phyloP scores from a whole-genome alignment of 2,888 invertebrate genomes.

The Corythucha ciliata region DNA sequence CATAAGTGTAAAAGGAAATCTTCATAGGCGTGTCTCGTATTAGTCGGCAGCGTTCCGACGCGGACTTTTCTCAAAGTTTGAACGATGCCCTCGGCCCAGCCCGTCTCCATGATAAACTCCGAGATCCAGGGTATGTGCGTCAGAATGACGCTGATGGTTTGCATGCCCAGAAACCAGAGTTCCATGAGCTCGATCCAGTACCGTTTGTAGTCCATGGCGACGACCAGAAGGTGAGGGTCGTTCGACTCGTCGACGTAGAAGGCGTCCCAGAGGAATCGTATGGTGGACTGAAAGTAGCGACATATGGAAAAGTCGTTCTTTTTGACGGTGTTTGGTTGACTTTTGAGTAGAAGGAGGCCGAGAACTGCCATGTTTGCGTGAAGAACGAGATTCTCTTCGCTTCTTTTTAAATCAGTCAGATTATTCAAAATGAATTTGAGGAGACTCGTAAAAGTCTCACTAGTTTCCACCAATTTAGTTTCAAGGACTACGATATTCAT shows the following conservation, averaged over 20 bases:
- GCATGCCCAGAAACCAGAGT: slow-evolving; percentile 89
- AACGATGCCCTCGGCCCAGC: slow-evolving; percentile 85
- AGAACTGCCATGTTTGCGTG: slow-evolving; percentile 77
- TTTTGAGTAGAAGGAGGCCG: slow-evolving; percentile 71
- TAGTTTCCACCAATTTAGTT: slow-evolving; percentile 69
- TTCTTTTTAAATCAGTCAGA: slow-evolving; percentile 72
- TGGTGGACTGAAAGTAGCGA: slow-evolving; percentile 78
- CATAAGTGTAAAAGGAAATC: slow-evolving; percentile 78
- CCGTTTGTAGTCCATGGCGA: slow-evolving; percentile 75
- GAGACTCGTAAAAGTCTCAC: slow-evolving; percentile 64
- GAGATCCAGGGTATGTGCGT: slow-evolving; percentile 79
- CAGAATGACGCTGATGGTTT: slow-evolving; percentile 75
- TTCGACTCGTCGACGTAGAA: slow-evolving; percentile 81
- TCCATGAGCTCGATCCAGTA: slow-evolving; percentile 84
- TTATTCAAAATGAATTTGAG: slow-evolving; percentile 78
- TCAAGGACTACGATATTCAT: slow-evolving; percentile 88
- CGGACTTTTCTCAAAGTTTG: slow-evolving; percentile 73
- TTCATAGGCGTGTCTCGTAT: slow-evolving; percentile 82
- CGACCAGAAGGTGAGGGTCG: slow-evolving; percentile 70
- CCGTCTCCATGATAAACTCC: slow-evolving; percentile 83
- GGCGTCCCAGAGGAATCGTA: slow-evolving; percentile 86
- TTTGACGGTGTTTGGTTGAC: slow-evolving; percentile 70
- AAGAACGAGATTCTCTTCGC: slow-evolving; percentile 71
- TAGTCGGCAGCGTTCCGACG: slow-evolving; percentile 68
- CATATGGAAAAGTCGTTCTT: slow-evolving; percentile 84